phyloP scores from a whole-genome alignment of 2,113 vertebrate species.

The Promerops cafer region DNA sequence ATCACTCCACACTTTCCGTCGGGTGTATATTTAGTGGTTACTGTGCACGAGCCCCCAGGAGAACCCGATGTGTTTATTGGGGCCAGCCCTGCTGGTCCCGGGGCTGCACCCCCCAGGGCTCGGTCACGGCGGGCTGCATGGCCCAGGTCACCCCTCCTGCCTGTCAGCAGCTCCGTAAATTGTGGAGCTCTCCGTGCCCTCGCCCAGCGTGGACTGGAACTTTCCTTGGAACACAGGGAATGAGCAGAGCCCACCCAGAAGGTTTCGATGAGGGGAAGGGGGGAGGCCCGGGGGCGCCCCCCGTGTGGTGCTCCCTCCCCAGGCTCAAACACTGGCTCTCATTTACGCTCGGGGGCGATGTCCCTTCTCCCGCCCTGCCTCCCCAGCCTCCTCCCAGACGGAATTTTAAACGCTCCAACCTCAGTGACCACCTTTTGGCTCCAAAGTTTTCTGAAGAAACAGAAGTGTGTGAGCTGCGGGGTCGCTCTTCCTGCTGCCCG shows the following conservation, averaged over 20 bases:
- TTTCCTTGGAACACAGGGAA: background rate
- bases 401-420: constrained; percentile 66
- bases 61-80: background rate
- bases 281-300: constrained; percentile 35
- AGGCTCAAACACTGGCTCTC: background rate
- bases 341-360: accelerated
- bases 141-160: background rate
- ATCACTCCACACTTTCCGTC: constrained; percentile 36
- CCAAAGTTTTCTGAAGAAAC: constrained; percentile 31
- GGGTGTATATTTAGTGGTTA: background rate
- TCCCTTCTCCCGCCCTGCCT: background rate
- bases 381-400: constrained; percentile 35
- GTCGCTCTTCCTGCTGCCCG: background rate
- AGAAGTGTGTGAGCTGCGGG: background rate
- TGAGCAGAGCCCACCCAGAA: constrained; percentile 46
- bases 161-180: background rate
- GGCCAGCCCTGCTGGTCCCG: background rate
- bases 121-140: background rate
- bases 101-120: background rate
- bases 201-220: background rate
- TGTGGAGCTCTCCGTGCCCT: background rate
- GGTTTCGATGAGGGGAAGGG: background rate
- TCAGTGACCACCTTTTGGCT: constrained; percentile 46
- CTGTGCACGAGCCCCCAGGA: background rate
- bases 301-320: background rate